Conservation (phyloP, 2,797 vertebrate genomes). For the Phylloscopus collybita region DNA sequence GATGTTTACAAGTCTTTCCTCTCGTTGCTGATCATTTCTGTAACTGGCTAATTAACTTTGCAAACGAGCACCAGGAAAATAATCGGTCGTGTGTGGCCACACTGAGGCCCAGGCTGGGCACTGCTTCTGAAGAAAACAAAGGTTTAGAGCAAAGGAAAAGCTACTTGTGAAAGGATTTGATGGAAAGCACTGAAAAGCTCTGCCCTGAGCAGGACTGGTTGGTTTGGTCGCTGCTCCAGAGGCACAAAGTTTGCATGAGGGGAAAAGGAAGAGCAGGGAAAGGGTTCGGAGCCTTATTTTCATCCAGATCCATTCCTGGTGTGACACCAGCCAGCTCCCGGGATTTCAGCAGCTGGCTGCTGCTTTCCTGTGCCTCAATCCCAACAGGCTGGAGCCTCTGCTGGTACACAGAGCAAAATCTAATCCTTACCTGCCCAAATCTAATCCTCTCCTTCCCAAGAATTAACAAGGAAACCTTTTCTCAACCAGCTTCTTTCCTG, state of each 20-base stretch:
- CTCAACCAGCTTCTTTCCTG: not conserved
- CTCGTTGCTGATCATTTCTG: not conserved
- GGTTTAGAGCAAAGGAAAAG: not conserved
- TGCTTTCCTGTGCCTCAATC: not conserved
- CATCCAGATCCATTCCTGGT: not conserved
- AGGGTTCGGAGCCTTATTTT: not conserved
- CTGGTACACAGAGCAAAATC: not conserved
- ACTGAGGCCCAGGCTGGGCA: not conserved
- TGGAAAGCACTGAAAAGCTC: not conserved
- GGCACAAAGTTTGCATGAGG: not conserved
- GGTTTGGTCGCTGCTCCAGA: not conserved
- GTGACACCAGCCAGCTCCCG: not conserved
- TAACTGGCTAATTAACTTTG: not conserved
- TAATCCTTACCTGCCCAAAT: not conserved
- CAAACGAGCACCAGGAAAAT: not conserved
- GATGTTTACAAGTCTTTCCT: not conserved
- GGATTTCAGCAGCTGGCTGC: not conserved
- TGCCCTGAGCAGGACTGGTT: not conserved
- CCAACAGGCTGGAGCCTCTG: not conserved
- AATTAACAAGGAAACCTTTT: not conserved
- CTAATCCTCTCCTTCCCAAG: not conserved
- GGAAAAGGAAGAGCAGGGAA: not conserved
- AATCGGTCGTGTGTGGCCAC: rapidly evolving
- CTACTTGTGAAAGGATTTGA: not conserved
- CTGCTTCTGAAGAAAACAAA: not conserved